These are phyloP conservation scores for Papilio aristodemus DNA, from an alignment of 1,140 invertebrate species.

Conservation along the genomic window DNA sequence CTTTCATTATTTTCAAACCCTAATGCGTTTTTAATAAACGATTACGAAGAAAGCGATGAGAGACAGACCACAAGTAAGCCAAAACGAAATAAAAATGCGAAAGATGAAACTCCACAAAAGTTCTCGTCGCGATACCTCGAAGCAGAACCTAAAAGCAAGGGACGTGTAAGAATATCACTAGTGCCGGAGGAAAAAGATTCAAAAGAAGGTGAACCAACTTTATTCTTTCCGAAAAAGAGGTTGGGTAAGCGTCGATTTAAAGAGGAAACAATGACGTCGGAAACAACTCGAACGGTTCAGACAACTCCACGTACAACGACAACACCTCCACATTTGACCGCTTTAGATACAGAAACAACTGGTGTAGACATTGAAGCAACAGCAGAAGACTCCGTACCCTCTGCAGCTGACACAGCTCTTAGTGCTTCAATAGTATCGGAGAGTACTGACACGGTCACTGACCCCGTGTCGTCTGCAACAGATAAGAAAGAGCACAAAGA, in stretches of 20 bases:
- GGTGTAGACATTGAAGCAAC: constrained; percentile 31
- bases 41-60: constrained; percentile 49
- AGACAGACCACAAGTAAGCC: constrained; percentile 40
- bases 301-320: constrained; percentile 29
- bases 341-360: constrained; percentile 33
- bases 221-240: constrained; percentile 63
- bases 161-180: constrained; percentile 60
- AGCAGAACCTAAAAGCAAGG: constrained; percentile 38
- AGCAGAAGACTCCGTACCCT: constrained; percentile 37
- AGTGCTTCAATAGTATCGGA: constrained; percentile 6
- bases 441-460: constrained; percentile 37
- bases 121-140: constrained; percentile 50
- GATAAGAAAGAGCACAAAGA: constrained; percentile 54
- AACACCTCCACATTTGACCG: constrained; percentile 19
- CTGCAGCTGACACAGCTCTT: constrained; percentile 26
- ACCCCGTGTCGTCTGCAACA: constrained; percentile 53
- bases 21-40: constrained; percentile 52
- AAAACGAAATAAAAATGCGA: constrained; percentile 32
- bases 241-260: constrained; percentile 52
- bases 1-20: constrained; percentile 69
- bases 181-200: constrained; percentile 51
- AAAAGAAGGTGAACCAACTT: constrained; percentile 61
- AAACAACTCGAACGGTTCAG: constrained; percentile 45
- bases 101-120: constrained; percentile 34
- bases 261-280: constrained; percentile 39